Evolutionary conservation across 1,140 invertebrate genomes (phyloP).

Genomic region (Psix sp.): DNA sequence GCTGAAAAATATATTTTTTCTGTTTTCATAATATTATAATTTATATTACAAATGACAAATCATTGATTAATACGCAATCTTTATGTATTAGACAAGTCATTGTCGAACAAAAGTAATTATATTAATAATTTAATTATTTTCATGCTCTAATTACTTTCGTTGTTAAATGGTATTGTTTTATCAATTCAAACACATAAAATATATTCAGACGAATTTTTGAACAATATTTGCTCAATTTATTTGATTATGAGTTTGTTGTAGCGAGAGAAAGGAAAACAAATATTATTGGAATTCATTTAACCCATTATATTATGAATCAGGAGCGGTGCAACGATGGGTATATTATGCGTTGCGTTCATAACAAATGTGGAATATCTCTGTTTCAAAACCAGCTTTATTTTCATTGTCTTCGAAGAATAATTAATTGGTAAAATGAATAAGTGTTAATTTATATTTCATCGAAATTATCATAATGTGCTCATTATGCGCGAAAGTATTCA

Average conservation of each 20-base stretch:
- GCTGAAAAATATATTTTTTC: no score
- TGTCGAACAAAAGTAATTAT: conserved; percentile 26
- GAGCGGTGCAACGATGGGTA: conserved; percentile 6
- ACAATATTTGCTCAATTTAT: conserved; percentile 39
- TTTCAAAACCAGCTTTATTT: conserved; percentile 40
- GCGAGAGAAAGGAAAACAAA: conserved; percentile 30
- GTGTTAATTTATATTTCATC: conserved; percentile 35
- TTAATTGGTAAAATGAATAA: conserved; percentile 51
- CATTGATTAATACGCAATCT: no score
- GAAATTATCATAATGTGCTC: conserved; percentile 36
- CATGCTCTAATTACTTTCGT: conserved; percentile 30
- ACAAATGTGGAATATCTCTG: conserved; percentile 34
- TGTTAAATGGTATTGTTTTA: conserved; percentile 33
- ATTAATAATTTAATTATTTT: conserved; percentile 37
- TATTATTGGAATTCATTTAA: conserved; percentile 36
- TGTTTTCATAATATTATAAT: no score
- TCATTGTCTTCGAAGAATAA: conserved; percentile 48
- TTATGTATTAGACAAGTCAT: no score
- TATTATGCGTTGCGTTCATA: conserved; percentile 18
- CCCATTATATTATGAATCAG: conserved; percentile 33
- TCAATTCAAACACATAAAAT: conserved; percentile 38
- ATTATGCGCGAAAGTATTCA: conserved; percentile 22
- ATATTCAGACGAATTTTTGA: conserved; percentile 27
- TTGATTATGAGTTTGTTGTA: conserved; percentile 39
- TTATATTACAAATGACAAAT: no score